A percentile compares a stretch with the other conserved stretches of the same genome.
Evolutionary conservation across 2,113 vertebrate genomes (phyloP).

Genomic region (Ramphastos sulfuratus): DNA sequence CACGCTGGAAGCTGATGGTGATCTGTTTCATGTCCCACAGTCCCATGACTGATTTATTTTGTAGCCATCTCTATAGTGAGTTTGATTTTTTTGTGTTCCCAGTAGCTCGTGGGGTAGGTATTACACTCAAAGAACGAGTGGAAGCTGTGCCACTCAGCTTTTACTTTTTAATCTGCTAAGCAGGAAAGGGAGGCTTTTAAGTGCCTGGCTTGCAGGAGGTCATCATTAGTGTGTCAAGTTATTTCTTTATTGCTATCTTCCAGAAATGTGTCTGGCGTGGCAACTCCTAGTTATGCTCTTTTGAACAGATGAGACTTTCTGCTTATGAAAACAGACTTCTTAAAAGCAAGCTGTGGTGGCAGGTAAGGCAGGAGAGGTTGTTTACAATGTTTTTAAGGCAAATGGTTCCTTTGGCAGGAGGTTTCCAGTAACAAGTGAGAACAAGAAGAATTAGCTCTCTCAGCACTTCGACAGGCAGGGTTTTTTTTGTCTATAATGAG

Average conservation of each 20-base stretch:
- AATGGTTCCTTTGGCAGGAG: slow-evolving; percentile 49
- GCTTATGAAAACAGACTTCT: slow-evolving; percentile 48
- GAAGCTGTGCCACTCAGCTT: not conserved
- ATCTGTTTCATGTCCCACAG: not conserved
- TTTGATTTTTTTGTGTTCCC: not conserved
- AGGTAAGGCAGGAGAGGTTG: slow-evolving; percentile 21
- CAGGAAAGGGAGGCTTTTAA: slow-evolving; percentile 6
- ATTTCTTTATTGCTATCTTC: slow-evolving; percentile 12
- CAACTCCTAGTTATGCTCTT: slow-evolving; percentile 7
- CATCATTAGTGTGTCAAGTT: slow-evolving; percentile 36
- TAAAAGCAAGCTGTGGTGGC: slow-evolving; percentile 17
- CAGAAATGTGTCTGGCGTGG: slow-evolving; percentile 3
- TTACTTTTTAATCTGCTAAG: slow-evolving; percentile 22
- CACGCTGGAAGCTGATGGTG: not conserved
- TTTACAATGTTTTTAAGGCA: slow-evolving; percentile 45
- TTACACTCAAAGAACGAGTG: not conserved
- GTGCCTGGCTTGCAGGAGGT: slow-evolving; percentile 26
- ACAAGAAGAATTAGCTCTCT: slow-evolving; percentile 31
- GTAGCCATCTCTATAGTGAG: not conserved
- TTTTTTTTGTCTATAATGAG: slow-evolving; percentile 58
- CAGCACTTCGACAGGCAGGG: slow-evolving; percentile 21
- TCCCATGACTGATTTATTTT: not conserved
- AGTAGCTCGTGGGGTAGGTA: not conserved
- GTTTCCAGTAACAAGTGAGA: slow-evolving; percentile 38
- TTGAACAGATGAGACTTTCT: not conserved